Conservation (phyloP, 2,797 vertebrate species). For the Sebastes matsubarae region DNA sequence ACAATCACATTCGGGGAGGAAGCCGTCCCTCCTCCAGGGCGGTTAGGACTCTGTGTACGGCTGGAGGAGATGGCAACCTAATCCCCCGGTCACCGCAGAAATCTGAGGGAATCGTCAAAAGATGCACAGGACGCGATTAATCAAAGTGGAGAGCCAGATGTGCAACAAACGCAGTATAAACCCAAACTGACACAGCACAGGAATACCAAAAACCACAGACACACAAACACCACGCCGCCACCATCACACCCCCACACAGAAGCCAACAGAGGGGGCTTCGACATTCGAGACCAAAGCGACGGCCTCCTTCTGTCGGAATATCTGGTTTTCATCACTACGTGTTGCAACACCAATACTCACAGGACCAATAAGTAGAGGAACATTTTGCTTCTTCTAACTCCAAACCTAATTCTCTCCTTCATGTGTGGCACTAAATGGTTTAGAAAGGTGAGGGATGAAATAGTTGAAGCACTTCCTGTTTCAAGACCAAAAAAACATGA, state of each 20-base stretch:
- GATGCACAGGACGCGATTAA: conserved; percentile 78
- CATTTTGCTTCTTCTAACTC: conserved; percentile 38
- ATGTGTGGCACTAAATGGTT: conserved; percentile 35
- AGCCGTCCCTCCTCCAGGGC: conserved; percentile 75
- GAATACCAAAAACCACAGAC: conserved; percentile 66
- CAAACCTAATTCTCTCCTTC: conserved; percentile 21
- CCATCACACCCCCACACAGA: conserved; percentile 60
- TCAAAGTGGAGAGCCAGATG: conserved; percentile 78
- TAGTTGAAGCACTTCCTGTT: conserved; percentile 13
- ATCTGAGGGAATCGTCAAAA: conserved; percentile 79
- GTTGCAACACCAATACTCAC: conserved; percentile 65
- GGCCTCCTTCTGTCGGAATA: conserved; percentile 56
- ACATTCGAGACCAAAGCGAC: conserved; percentile 51
- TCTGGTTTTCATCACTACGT: conserved; percentile 74
- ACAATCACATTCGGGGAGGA: conserved; percentile 82
- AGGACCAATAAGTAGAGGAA: conserved; percentile 56
- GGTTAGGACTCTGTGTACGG: conserved; percentile 75
- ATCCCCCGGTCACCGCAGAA: conserved; percentile 73
- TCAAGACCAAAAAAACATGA: not conserved
- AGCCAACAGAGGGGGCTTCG: conserved; percentile 56
- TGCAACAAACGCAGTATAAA: conserved; percentile 63
- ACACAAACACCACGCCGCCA: conserved; percentile 64
- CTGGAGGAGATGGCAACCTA: conserved; percentile 80
- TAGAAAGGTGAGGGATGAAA: conserved; percentile 23
- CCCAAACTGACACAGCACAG: conserved; percentile 55